Evolutionary conservation across 1,140 invertebrate genomes (phyloP), one percentile per base, ranked within the genome.

Genomic region (Anagrus nilaparvatae): DNA sequence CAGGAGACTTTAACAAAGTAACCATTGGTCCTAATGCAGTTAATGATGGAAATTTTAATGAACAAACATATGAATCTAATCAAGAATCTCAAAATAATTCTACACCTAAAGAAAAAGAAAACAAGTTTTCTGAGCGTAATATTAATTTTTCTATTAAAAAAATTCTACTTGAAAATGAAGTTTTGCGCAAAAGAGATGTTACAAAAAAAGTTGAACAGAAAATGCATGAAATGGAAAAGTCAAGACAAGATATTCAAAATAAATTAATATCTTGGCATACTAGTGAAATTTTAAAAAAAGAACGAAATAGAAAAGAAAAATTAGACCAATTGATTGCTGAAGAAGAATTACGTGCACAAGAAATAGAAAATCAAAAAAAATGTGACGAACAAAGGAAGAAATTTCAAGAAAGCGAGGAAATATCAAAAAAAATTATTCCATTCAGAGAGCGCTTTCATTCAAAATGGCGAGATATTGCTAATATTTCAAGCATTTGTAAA

Each of bases 181-280:
- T 54, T 14, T 55, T 61, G 27, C 40, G 65, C 17, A 44, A 48
- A 25, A 63, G 67, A 44, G 48, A 59, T 46, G 65, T 69, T 20
- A 47, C 43, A 53, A 56, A 60, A 54, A 48, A 47, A 23, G 50
- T 65, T 5, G 47, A 60, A 0, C 39, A 48, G 5, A 54, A 46
- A 25, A 51, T 63, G 38, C 55, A 65, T 28, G 50, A 61, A 6
- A 68, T 67, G 69, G 48, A 64, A 40, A 51, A 57, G 21, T 60
- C 61, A 23, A 53, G 58, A 18, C 53, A 53, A 43, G 49, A 41
- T 7, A 53, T 71, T 6, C 50, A 59, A 24, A 27, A 61, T 20
- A 47, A 67, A 34, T 55, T 62, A 23, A n/a, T n/a, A n/a, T n/a
- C n/a, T n/a, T n/a, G n/a, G n/a, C n/a, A n/a, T n/a, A n/a, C n/a